phyloP scores from a whole-genome alignment of 35 echinoderm and acorn worm genomes.

The Diadema setosum region DNA sequence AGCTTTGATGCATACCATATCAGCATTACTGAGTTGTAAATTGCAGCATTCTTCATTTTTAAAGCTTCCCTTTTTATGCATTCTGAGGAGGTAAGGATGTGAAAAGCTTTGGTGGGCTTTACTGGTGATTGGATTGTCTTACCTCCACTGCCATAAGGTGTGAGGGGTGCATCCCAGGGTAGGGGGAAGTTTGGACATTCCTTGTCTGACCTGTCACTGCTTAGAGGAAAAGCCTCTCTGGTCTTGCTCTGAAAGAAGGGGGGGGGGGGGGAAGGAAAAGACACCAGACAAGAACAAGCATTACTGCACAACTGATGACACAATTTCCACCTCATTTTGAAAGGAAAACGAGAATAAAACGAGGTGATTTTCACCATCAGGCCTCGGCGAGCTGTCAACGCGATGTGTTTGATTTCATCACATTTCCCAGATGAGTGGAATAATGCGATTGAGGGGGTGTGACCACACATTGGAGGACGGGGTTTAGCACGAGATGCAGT shows the following conservation, averaged over 20 bases:
- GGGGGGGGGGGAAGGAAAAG: neutral
- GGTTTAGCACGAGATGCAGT: too few species aligned
- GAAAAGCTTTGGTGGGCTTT: too few species aligned
- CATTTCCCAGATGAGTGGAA: neutral
- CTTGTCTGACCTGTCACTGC: neutral
- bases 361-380: neutral
- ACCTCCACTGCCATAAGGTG: constrained; percentile 67
- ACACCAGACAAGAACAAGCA: neutral
- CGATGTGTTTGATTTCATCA: neutral
- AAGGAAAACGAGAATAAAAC: neutral
- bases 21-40: too few species aligned
- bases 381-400: neutral
- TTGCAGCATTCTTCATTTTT: too few species aligned
- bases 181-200: constrained; percentile 46
- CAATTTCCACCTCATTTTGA: too few species aligned
- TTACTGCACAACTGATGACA: too few species aligned
- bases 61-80: too few species aligned
- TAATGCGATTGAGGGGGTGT: neutral
- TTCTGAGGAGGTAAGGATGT: too few species aligned
- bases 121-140: neutral
- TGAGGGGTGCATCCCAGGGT: constrained; percentile 86
- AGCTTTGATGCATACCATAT: too few species aligned
- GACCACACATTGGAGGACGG: neutral
- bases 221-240: neutral
- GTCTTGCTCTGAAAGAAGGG: constrained; percentile 28